A percentile compares a stretch with the other conserved stretches of the same genome.
These are phyloP conservation scores for Scaptomyza reducta DNA, from an alignment of 2,888 invertebrate genomes.

Conservation along the genomic window DNA sequence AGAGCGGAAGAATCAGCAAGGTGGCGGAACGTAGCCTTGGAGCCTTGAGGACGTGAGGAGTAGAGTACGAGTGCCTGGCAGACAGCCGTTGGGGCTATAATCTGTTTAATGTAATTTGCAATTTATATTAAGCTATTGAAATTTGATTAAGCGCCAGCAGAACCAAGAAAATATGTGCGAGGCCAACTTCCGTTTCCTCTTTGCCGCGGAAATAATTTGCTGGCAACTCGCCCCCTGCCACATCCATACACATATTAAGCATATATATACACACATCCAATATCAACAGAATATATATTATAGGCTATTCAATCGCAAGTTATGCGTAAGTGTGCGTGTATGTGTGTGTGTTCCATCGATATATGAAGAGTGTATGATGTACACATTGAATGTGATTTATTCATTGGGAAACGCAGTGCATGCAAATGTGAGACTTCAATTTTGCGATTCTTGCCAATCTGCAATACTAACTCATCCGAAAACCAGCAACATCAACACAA, in stretches of 20 bases:
- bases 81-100: conserved; percentile 43
- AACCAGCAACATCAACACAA: conserved; percentile 17
- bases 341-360: conserved; percentile 50
- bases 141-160: conserved; percentile 55
- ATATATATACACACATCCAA: conserved; percentile 4
- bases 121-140: conserved; percentile 76
- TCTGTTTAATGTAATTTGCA: conserved; percentile 79
- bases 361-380: conserved; percentile 49
- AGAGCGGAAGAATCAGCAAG: conserved; percentile 14
- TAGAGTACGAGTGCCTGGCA: conserved; percentile 6
- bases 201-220: conserved; percentile 55
- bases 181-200: conserved; percentile 52
- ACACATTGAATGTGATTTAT: conserved; percentile 65
- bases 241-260: conserved; percentile 15
- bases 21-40: conserved; percentile 14
- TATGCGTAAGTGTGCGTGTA: conserved; percentile 4
- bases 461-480: not conserved
- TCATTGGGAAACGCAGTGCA: conserved; percentile 60
- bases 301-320: conserved; percentile 11
- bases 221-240: conserved; percentile 13
- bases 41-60: conserved; percentile 5
- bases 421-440: conserved; percentile 70
- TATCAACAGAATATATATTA: conserved; percentile 18
- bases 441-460: conserved; percentile 47
- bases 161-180: conserved; percentile 5